Percentiles rank a stretch among this genome's conserved stretches.
Conservation (phyloP, 2,797 vertebrate genomes). For the Aplochiton taeniatus region DNA sequence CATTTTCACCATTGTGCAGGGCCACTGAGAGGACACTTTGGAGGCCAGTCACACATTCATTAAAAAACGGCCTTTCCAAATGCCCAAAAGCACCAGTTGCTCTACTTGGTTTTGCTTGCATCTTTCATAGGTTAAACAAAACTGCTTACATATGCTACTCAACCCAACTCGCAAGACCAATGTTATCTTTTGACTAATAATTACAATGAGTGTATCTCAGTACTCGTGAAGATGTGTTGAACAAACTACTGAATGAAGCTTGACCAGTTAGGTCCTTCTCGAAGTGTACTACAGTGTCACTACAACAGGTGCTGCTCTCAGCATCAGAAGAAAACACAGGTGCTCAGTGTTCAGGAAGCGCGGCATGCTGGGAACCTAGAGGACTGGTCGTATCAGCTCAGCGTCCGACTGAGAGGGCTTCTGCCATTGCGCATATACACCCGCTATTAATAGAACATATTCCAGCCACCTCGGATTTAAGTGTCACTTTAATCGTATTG, state of each 20-base stretch:
- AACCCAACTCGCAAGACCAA: no score
- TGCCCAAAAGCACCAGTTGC: conserved; percentile 14
- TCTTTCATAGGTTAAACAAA: no score
- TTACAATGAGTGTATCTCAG: no score
- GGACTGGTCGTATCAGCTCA: conserved; percentile 19
- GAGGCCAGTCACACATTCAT: conserved; percentile 70
- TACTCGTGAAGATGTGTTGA: no score
- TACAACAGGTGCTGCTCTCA: neutral
- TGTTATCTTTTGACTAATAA: no score
- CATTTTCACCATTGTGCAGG: conserved; percentile 68
- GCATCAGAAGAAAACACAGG: conserved; percentile 11
- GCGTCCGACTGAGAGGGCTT: conserved; percentile 24
- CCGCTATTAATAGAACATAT: conserved; percentile 20
- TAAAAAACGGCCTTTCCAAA: conserved; percentile 56
- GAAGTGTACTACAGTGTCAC: neutral
- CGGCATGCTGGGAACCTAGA: conserved; percentile 12
- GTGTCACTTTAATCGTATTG: neutral
- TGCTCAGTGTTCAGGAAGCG: conserved; percentile 4
- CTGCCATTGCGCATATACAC: conserved; percentile 21
- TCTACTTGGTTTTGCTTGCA: neutral
- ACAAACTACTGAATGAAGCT: no score
- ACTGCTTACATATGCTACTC: no score
- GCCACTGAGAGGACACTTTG: conserved; percentile 66
- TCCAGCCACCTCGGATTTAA: conserved; percentile 3
- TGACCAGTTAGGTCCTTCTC: neutral